These are phyloP conservation scores for Drosophila longiperda DNA, from an alignment of 2,888 invertebrate species.

Conservation along the genomic window DNA sequence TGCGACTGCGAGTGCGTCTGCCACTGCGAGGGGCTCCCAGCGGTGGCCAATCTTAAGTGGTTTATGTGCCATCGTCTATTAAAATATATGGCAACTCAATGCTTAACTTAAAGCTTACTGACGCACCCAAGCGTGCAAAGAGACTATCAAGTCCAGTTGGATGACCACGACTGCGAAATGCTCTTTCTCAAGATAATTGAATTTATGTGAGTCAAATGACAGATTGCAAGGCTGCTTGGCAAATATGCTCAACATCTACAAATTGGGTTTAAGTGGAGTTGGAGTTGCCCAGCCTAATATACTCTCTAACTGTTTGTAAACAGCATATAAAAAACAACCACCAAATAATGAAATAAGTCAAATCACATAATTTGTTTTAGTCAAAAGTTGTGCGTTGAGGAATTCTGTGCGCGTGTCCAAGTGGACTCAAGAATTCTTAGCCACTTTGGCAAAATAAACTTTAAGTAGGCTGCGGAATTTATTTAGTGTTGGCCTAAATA, in stretches of 20 bases:
- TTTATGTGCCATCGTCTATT: slow-evolving; percentile 64
- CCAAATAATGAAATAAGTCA: slow-evolving; percentile 66
- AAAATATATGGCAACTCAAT: slow-evolving; percentile 62
- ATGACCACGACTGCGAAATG: not conserved
- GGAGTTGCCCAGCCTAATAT: not conserved
- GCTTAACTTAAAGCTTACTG: slow-evolving; percentile 44
- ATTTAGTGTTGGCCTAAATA: not conserved
- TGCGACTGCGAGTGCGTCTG: slow-evolving; percentile 24
- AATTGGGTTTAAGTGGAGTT: not conserved
- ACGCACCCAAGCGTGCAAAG: slow-evolving; percentile 26
- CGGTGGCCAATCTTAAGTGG: slow-evolving; percentile 60
- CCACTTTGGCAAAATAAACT: slow-evolving; percentile 46
- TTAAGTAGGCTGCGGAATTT: slow-evolving; percentile 20
- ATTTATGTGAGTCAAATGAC: not conserved
- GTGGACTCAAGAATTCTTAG: slow-evolving; percentile 40
- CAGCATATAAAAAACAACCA: slow-evolving; percentile 26
- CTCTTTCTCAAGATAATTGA: not conserved
- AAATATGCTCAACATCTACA: not conserved
- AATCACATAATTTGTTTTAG: slow-evolving; percentile 76
- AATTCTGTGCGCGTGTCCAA: slow-evolving; percentile 66
- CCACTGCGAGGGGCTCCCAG: slow-evolving; percentile 18
- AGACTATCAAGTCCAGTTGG: not conserved
- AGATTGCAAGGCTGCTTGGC: not conserved
- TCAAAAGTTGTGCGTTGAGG: slow-evolving; percentile 67
- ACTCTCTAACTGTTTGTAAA: too few relatives aligned